phyloP scores from a whole-genome alignment of 2,888 invertebrate genomes.

The Rhagophthalmus giganteus region DNA sequence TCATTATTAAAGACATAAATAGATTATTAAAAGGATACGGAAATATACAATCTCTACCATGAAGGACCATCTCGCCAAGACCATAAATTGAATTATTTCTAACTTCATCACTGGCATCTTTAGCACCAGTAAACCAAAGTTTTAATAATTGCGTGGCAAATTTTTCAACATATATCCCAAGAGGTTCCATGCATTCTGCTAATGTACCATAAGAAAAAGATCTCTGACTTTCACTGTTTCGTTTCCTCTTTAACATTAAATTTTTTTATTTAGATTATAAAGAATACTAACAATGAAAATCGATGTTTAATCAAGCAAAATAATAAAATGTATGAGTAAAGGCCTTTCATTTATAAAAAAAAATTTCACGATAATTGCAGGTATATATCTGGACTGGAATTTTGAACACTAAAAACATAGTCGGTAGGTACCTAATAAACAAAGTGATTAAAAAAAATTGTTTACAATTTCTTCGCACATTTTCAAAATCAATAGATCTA shows the following conservation, averaged over 20 bases:
- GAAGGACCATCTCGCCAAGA: constrained; percentile 71
- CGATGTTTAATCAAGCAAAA: too few species aligned
- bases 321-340: too few species aligned
- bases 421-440: too few species aligned
- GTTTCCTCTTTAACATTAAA: constrained; percentile 62
- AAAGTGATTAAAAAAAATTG: too few species aligned
- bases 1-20: neutral
- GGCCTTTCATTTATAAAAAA: too few species aligned
- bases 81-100: constrained; percentile 78
- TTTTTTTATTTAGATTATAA: too few species aligned
- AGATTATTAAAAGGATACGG: constrained; percentile 57
- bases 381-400: too few species aligned
- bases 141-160: constrained; percentile 67
- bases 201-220: constrained; percentile 74
- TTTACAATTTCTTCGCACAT: too few species aligned
- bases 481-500: too few species aligned
- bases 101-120: constrained; percentile 69
- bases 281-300: too few species aligned
- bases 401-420: too few species aligned
- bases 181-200: constrained; percentile 70
- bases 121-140: constrained; percentile 63
- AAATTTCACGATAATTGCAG: too few species aligned
- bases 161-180: constrained; percentile 60
- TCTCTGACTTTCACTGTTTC: constrained; percentile 65
- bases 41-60: constrained; percentile 66